Base-by-base conservation (phyloP, 1,140 invertebrate species). In the Drosophila kohkoa region DNA sequence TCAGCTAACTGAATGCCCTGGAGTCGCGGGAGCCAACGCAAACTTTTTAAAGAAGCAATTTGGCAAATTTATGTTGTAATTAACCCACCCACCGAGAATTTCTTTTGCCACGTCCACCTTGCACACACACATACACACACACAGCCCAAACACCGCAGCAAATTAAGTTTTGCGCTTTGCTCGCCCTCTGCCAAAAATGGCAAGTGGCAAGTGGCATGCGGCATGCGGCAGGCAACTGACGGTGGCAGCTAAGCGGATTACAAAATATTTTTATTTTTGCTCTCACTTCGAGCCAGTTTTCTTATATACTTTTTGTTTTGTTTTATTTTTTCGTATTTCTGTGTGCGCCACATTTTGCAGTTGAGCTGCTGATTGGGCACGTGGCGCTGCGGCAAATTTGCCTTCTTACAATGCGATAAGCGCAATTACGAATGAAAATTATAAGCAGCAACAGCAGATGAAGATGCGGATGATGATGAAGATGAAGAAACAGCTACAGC, bases 1-100 rank as follows among this genome's bases (percentile, higher is more conserved):
- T 62, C 41, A 43, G 71, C 63, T 52, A 60, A 67, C 62, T 66
- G 41, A 41, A 55, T 64, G 60, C 41, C 67, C 49, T 16, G 11
- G 46, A 32, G 68, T 25, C 28, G 43, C 43, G 48, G 7, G 32
- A 63, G 57, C 52, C 60, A 73, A 78, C 75, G 52, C 60, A 73
- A 78, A 78, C 52, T 77, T 88, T 82, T 88, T 77, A 77, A 75
- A 83, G 77, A 64, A 80, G 80, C 83, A 88, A 87, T 88, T 87
- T 88, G 82, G 59, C 54, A 74, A 87, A 88, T 87, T 88, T 83
- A 88, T 87, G 83, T 83, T 81, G 80, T 87, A 87, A 87, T 87
- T 87, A 87, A 74, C 65, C 64, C 28, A n/a, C 49, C 25, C 30
- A 28, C 30, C 28, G 3, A 10, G 30, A 32, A 6, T n/a, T 15